These are phyloP conservation scores for Cricetomys ansorgei DNA, from an alignment of 2,113 vertebrate species.

Conservation along the genomic window DNA sequence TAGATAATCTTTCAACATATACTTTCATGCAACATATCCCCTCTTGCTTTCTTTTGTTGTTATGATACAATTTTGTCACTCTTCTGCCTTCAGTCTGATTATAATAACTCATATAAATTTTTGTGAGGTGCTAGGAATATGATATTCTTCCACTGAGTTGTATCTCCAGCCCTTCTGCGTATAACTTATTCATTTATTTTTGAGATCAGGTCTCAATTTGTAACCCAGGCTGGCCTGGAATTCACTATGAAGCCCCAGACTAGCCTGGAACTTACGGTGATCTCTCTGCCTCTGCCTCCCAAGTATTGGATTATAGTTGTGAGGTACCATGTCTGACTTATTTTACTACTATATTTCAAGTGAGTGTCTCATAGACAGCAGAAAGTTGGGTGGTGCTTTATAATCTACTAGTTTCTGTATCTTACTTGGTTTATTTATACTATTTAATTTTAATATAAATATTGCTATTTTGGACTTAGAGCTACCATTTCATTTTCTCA, in stretches of 20 bases:
- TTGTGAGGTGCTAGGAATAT: neutral
- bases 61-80: neutral
- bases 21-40: neutral
- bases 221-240: neutral
- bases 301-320: too few relatives aligned
- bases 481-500: neutral
- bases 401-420: neutral
- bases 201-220: neutral
- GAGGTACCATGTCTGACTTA: neutral
- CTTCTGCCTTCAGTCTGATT: neutral
- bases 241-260: neutral
- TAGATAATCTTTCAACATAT: neutral
- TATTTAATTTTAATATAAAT: neutral
- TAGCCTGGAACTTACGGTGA: too few relatives aligned
- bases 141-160: neutral
- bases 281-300: too few relatives aligned
- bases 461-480: neutral
- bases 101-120: neutral
- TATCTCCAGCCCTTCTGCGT: neutral
- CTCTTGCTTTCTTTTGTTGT: neutral
- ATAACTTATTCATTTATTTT: neutral
- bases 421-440: neutral
- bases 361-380: neutral
- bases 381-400: neutral
- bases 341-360: neutral